Evolutionary conservation across 2,113 vertebrate genomes (phyloP), one percentile per base, ranked within the genome.

Genomic region (Eubucco bourcierii): DNA sequence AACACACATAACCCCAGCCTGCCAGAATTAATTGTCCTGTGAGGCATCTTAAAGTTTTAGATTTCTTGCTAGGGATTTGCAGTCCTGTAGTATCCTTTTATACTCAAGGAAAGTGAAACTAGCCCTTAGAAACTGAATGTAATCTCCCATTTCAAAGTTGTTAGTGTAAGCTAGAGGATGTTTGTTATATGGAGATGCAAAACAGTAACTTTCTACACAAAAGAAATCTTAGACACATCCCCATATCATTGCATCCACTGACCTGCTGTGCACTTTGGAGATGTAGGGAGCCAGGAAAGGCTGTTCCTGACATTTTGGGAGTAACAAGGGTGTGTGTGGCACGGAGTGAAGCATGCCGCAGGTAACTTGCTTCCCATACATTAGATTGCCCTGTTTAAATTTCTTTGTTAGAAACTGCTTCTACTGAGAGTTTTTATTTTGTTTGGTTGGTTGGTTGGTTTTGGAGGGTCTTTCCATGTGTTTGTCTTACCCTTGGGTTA

Each of bases 171-270:
- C 27, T 71, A 37, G 44, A 56, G 27, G 34, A 19, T 16, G 4
- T 65, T 53, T 58, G 64, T 74, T 72, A 44, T 44, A 23, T 70
- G 11, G 44, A 66, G n/a, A 29, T 78, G 68, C 46, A 66, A 74
- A 80, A 4, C 31, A 33, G 1, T 23, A 39, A 52, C 46, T 80
- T 82, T 76, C 31, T 87, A 9, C 2, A 2, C 37, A 46, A 29
- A 80, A 24, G 3, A 63, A 72, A 29, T 64, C 27, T 67, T 55
- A 19, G 0, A 0, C 11, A 1, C 53, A 11, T 39, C 19, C 47
- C 19, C 1, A 0, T 88, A 47, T 19, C 9, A 18, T 8, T 52
- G 63, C 41, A 52, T 56, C 44, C 0, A 0, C 37, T 76, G 53
- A 7, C 44, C 28, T 82, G 31, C 25, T 63, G 29, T 6, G 7